These are phyloP conservation scores for Trichopria drosophilae DNA, from an alignment of 2,888 invertebrate genomes.

Conservation along the genomic window DNA sequence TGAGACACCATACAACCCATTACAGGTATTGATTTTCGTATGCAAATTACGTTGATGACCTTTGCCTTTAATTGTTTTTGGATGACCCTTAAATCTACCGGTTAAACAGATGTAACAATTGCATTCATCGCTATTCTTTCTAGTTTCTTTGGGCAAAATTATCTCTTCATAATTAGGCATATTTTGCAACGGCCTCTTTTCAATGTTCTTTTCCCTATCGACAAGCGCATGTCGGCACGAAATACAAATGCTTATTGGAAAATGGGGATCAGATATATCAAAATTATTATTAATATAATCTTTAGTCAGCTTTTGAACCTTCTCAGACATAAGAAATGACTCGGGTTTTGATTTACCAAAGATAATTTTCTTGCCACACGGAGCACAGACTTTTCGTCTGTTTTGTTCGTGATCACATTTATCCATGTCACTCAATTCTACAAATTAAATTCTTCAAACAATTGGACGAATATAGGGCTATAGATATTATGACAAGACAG, in stretches of 20 bases:
- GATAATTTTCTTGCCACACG: neutral
- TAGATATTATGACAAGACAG: too few relatives aligned
- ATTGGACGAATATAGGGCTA: too few relatives aligned
- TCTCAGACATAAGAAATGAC: neutral
- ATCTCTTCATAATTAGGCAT: neutral
- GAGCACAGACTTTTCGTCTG: neutral
- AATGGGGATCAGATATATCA: neutral
- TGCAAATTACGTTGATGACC: neutral
- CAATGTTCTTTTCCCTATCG: neutral
- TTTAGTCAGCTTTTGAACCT: neutral
- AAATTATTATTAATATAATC: neutral
- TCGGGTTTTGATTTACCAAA: neutral
- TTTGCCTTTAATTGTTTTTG: neutral
- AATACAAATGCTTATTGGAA: conserved; percentile 1
- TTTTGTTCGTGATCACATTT: neutral
- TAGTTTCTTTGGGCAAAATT: neutral
- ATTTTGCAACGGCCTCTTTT: neutral
- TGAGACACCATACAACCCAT: neutral
- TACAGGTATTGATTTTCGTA: neutral
- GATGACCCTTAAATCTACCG: neutral
- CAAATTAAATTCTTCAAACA: too few relatives aligned
- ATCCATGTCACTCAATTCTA: too few relatives aligned
- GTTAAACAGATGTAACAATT: neutral
- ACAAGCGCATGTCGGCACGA: neutral
- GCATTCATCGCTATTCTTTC: neutral